phyloP scores from a whole-genome alignment of 2,797 vertebrate species.

The Clarias platycephalus region DNA sequence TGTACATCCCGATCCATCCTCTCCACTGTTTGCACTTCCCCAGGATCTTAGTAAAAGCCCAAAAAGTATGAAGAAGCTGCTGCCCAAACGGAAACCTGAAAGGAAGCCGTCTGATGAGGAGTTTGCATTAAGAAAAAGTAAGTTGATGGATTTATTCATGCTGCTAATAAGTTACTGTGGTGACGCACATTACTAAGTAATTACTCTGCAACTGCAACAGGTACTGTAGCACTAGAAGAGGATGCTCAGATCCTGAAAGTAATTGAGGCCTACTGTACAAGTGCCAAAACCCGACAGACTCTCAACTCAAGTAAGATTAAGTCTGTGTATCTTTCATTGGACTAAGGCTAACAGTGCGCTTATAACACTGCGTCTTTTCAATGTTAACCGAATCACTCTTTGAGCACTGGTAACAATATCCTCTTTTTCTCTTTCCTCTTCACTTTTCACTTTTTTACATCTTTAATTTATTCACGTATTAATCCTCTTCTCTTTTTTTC shows the following conservation, averaged over 20 bases:
- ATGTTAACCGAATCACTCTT: constrained; percentile 35
- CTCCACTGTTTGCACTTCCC: background rate
- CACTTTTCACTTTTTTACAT: constrained; percentile 75
- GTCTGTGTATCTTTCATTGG: constrained; percentile 59
- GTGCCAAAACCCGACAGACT: constrained; percentile 95
- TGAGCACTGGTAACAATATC: constrained; percentile 78
- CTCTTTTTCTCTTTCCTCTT: constrained; percentile 82
- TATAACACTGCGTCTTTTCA: constrained; percentile 44
- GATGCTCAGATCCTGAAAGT: constrained; percentile 98
- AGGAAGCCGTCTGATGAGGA: constrained; percentile 96
- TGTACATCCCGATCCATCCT: background rate
- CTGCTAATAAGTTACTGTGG: background rate
- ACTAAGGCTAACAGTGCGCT: constrained; percentile 31
- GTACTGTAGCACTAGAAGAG: constrained; percentile 93
- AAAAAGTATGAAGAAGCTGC: constrained; percentile 96
- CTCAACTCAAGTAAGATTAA: constrained; percentile 93
- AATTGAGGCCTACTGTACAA: constrained; percentile 97
- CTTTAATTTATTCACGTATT: constrained; percentile 68
- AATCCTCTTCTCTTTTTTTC: constrained; percentile 9
- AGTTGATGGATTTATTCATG: constrained; percentile 43
- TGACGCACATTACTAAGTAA: background rate
- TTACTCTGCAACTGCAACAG: constrained; percentile 63
- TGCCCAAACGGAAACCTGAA: constrained; percentile 94
- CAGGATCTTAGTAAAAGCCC: constrained; percentile 96
- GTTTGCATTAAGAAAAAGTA: constrained; percentile 91